Evolutionary conservation across 2,888 invertebrate genomes (phyloP).

Genomic region (Diachrysia chrysitis): DNA sequence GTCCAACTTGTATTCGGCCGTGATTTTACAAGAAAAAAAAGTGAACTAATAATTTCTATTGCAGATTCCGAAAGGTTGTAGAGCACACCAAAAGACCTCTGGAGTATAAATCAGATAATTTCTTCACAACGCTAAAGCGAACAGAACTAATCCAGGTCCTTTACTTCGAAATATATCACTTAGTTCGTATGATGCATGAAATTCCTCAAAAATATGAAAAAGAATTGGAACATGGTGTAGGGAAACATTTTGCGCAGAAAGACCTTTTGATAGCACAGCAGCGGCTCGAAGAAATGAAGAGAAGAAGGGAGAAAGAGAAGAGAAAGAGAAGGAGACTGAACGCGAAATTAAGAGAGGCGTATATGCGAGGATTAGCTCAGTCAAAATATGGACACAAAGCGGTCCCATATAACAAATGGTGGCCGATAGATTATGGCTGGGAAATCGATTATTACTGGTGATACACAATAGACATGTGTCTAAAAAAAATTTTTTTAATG

Average conservation of each 20-base stretch:
- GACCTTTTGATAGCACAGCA: fast-evolving
- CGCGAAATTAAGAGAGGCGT: neutral
- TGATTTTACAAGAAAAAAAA: no score
- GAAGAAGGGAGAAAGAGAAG: neutral
- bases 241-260: neutral
- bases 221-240: neutral
- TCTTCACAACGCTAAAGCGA: slow-evolving; percentile 48
- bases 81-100: slow-evolving; percentile 34
- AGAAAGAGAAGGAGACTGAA: neutral
- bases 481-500: no score
- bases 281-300: fast-evolving
- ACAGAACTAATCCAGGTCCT: slow-evolving; percentile 28
- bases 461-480: no score
- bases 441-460: slow-evolving; percentile 61
- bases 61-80: slow-evolving; percentile 68
- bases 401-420: slow-evolving; percentile 16
- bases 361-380: neutral
- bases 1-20: no score
- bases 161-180: slow-evolving; percentile 58
- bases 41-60: no score
- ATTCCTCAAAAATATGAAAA: slow-evolving; percentile 59
- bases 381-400: neutral
- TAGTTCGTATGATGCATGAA: slow-evolving; percentile 67
- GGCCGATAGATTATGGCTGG: slow-evolving; percentile 69
- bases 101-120: slow-evolving; percentile 8